These are phyloP conservation scores for Phasianus colchicus DNA, from an alignment of 2,113 vertebrate species.

Conservation along the genomic window DNA sequence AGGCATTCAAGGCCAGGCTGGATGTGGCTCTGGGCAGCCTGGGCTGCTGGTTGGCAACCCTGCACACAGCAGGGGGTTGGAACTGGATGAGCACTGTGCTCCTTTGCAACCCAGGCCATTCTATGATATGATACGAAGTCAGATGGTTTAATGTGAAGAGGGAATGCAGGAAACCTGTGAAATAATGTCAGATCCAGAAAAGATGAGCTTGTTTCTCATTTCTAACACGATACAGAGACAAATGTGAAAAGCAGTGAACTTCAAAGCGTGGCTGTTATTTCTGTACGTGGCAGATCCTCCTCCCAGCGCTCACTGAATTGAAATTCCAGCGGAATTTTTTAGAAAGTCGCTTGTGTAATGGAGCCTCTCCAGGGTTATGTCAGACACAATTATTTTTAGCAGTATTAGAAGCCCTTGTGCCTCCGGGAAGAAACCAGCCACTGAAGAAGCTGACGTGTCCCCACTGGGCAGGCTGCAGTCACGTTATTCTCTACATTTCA, in stretches of 20 bases:
- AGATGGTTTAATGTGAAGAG: background rate
- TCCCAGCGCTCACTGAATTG: background rate
- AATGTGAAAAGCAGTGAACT: background rate
- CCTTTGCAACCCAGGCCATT: no score
- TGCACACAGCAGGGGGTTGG: no score
- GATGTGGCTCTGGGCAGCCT: no score
- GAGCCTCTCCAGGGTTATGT: conserved; percentile 61
- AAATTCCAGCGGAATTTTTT: conserved; percentile 42
- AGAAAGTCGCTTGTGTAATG: conserved; percentile 4
- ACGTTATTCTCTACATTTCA: conserved; percentile 23
- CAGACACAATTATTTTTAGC: conserved; percentile 69
- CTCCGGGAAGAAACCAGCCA: conserved; percentile 48
- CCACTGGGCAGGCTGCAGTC: conserved; percentile 49
- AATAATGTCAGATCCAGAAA: background rate
- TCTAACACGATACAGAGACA: background rate
- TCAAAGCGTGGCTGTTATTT: background rate
- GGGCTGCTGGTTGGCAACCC: no score
- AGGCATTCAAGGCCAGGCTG: no score
- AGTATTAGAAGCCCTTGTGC: conserved; percentile 31
- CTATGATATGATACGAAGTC: background rate
- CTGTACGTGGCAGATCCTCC: background rate
- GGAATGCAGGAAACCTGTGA: background rate
- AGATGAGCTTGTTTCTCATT: background rate
- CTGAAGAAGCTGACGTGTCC: conserved; percentile 56
- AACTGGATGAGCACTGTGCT: no score